Evolutionary conservation across 2,888 invertebrate genomes (phyloP).

Genomic region (Itoplectis maculator): DNA sequence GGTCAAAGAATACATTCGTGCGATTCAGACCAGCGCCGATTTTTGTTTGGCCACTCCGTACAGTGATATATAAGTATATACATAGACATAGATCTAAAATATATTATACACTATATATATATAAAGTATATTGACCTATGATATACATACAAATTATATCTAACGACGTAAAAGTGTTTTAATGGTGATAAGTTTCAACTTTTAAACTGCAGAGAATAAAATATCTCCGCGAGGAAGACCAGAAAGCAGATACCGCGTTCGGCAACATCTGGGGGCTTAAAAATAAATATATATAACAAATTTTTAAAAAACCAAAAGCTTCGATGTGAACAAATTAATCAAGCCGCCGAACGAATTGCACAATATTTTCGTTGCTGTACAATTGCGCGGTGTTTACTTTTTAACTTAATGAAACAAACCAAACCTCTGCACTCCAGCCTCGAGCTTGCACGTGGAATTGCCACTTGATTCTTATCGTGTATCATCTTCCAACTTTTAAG

Average conservation of each 20-base stretch:
- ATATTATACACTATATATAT: slow-evolving; percentile 60
- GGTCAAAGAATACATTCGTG: slow-evolving; percentile 68
- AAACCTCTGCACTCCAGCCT: slow-evolving; percentile 16
- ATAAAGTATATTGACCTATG: slow-evolving; percentile 61
- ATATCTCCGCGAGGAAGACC: slow-evolving; percentile 44
- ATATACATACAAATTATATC: slow-evolving; percentile 72
- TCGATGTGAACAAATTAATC: slow-evolving; percentile 51
- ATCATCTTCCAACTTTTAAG: slow-evolving; percentile 35
- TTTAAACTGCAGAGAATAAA: slow-evolving; percentile 31
- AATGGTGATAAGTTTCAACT: slow-evolving; percentile 62
- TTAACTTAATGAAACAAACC: slow-evolving; percentile 41
- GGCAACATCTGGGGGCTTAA: not conserved
- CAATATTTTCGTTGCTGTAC: slow-evolving; percentile 57
- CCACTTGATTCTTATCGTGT: slow-evolving; percentile 54
- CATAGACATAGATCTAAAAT: slow-evolving; percentile 42
- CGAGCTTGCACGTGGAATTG: slow-evolving; percentile 52
- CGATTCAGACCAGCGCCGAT: slow-evolving; percentile 64
- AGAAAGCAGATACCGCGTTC: slow-evolving; percentile 17
- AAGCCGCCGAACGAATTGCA: slow-evolving; percentile 41
- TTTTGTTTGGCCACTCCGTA: slow-evolving; percentile 72
- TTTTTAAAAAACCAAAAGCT: slow-evolving; percentile 4
- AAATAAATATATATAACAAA: no score
- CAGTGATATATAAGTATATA: slow-evolving; percentile 73
- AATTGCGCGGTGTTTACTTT: slow-evolving; percentile 13
- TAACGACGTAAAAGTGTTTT: slow-evolving; percentile 68